Evolutionary conservation across 1,140 invertebrate genomes (phyloP).

Genomic region (Drosophila carrolli): DNA sequence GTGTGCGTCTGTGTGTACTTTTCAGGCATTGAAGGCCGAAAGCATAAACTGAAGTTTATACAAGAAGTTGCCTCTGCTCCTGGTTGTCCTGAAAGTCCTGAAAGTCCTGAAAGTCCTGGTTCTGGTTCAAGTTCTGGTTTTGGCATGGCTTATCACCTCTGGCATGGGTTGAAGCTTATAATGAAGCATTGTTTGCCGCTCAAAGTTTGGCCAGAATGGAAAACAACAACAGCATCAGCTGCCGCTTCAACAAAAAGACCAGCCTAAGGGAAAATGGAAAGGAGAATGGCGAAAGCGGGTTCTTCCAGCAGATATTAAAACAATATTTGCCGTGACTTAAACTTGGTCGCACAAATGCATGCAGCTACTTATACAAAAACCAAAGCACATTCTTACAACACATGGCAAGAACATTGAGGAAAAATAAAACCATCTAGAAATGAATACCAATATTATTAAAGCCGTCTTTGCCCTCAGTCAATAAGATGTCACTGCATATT

Average conservation of each 20-base stretch:
- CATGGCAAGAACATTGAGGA: neutral
- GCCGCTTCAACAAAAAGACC: conserved; percentile 33
- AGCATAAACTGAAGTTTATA: conserved; percentile 74
- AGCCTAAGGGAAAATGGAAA: conserved; percentile 6
- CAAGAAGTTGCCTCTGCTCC: conserved; percentile 61
- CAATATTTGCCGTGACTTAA: conserved; percentile 67
- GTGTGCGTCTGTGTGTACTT: conserved; percentile 26
- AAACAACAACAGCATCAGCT: conserved; percentile 50
- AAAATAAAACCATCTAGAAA: neutral
- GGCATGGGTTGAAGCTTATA: conserved; percentile 69
- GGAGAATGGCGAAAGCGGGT: neutral
- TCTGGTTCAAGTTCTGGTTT: conserved; percentile 13
- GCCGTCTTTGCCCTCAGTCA: no score
- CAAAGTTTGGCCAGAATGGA: conserved; percentile 73
- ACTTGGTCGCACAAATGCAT: conserved; percentile 65
- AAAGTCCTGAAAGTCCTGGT: conserved; percentile 2
- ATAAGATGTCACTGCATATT: no score
- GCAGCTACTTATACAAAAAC: conserved; percentile 37
- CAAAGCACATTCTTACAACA: conserved; percentile 17
- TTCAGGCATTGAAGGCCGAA: conserved; percentile 53
- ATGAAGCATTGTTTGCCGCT: conserved; percentile 79
- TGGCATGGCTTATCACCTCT: conserved; percentile 78
- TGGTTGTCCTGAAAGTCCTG: conserved; percentile 2
- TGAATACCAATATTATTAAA: neutral
- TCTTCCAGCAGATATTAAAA: conserved; percentile 71